These are phyloP conservation scores for Calliopsis andreniformis DNA, from an alignment of 1,140 invertebrate genomes.

Conservation along the genomic window DNA sequence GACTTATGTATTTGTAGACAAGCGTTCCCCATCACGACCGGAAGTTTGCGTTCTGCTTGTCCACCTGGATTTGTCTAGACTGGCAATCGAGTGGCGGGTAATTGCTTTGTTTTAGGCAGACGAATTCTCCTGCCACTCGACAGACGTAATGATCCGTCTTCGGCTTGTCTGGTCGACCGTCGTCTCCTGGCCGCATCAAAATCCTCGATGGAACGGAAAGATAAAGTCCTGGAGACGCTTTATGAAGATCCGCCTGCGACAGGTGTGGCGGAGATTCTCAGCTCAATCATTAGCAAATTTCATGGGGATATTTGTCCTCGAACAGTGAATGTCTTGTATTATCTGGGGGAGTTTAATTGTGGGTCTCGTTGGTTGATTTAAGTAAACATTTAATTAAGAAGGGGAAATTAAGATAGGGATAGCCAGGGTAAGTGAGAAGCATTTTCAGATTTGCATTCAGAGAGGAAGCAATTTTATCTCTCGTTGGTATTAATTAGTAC, in stretches of 20 bases:
- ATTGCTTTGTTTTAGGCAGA: slow-evolving; percentile 51
- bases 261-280: too few species aligned
- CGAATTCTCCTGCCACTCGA: slow-evolving; percentile 20
- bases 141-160: slow-evolving; percentile 15
- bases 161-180: background rate
- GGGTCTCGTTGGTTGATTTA: too few species aligned
- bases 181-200: slow-evolving; percentile 15
- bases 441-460: too few species aligned
- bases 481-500: too few species aligned
- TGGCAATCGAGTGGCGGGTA: slow-evolving; percentile 45
- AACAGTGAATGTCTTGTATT: too few species aligned
- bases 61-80: slow-evolving; percentile 44
- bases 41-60: slow-evolving; percentile 44
- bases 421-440: too few species aligned
- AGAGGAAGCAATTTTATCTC: too few species aligned
- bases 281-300: background rate
- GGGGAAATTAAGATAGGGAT: too few species aligned
- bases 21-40: slow-evolving; percentile 12
- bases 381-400: too few species aligned
- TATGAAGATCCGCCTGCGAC: background rate
- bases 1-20: slow-evolving; percentile 58
- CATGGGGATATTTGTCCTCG: background rate
- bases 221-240: slow-evolving; percentile 13
- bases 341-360: too few species aligned
- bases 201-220: slow-evolving; percentile 31